phyloP scores from a whole-genome alignment of 1,140 invertebrate genomes.

The Drosophila novamexicana region DNA sequence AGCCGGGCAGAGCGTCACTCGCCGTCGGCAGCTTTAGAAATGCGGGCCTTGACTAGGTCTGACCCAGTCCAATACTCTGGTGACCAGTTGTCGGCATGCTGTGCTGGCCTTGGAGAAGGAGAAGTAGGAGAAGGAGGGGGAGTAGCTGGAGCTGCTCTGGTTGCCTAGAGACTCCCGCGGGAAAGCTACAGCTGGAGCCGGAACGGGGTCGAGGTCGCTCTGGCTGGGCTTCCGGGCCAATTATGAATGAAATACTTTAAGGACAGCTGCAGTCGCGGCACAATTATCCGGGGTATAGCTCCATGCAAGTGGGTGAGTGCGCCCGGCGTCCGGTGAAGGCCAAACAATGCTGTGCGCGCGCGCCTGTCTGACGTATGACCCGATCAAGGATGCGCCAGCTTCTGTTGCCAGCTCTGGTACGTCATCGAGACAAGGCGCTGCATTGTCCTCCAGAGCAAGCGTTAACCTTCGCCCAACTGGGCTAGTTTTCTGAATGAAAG shows the following conservation, averaged over 20 bases:
- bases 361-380: slow-evolving; percentile 51
- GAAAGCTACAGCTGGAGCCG: not conserved
- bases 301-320: not conserved
- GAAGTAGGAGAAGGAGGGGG: not conserved
- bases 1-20: not conserved
- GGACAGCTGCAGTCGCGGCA: slow-evolving; percentile 15
- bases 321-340: slow-evolving; percentile 45
- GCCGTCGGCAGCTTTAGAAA: not conserved
- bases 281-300: slow-evolving; percentile 12
- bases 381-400: slow-evolving; percentile 65
- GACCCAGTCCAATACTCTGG: slow-evolving; percentile 3
- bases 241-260: slow-evolving; percentile 76
- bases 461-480: slow-evolving; percentile 65
- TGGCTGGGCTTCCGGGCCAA: slow-evolving; percentile 54
- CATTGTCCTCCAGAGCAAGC: slow-evolving; percentile 61
- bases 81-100: slow-evolving; percentile 8
- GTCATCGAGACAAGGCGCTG: slow-evolving; percentile 53
- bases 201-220: slow-evolving; percentile 62
- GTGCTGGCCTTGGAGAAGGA: not conserved
- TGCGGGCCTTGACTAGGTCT: not conserved
- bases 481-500: slow-evolving; percentile 67
- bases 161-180: slow-evolving; percentile 50
- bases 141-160: not conserved
- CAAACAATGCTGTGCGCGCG: slow-evolving; percentile 22
- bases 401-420: slow-evolving; percentile 49